Evolutionary conservation across 2,113 vertebrate species (phyloP), one percentile per base, ranked within the genome.

Genomic region (Synchiropus splendidus): DNA sequence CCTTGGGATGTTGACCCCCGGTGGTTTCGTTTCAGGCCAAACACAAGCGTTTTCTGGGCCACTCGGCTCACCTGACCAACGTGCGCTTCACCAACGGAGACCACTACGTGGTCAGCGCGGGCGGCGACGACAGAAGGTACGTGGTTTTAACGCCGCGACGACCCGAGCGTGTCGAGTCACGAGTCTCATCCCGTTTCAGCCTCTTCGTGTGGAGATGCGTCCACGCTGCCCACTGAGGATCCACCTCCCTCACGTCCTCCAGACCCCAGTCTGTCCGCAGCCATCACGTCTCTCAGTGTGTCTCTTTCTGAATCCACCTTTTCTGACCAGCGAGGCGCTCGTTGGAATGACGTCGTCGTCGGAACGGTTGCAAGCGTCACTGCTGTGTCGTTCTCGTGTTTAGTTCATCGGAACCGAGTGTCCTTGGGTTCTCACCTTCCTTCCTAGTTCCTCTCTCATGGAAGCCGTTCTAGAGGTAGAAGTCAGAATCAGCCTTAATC

Each of bases 181-280:
- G 11, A 30, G 2, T 18, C 9, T 18, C 6, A 14, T 40, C 41
- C 27, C 16, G 40, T 12, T 49, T n/a, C 36, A 10, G 94, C 82
- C 79, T 98, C 51, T 94, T 98, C 85, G 88, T 98, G 56, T 98
- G 95, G 94, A 90, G 89, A 74, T 98, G 95, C 59, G 84, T 97
- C 63, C 92, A 97, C 33, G 72, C 80, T 59, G 88, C 87, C 77
- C 93, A 97, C 31, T 98, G 81, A 94, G 57, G 43, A 54, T 42
- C 38, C 46, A 45, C 41, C 48, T 37, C 56, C 6, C 62, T 40
- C 60, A 61, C 52, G n/a, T n/a, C n/a, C n/a, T n/a, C n/a, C n/a
- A n/a, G n/a, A n/a, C n/a, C n/a, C 67, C 43, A 54, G 51, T 61
- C 31, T 70, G 43, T 48, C 34, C 12, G n/a, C 12, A 13, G n/a